phyloP scores from a whole-genome alignment of 1,140 invertebrate genomes.

The Zaprionus kolodkinae region DNA sequence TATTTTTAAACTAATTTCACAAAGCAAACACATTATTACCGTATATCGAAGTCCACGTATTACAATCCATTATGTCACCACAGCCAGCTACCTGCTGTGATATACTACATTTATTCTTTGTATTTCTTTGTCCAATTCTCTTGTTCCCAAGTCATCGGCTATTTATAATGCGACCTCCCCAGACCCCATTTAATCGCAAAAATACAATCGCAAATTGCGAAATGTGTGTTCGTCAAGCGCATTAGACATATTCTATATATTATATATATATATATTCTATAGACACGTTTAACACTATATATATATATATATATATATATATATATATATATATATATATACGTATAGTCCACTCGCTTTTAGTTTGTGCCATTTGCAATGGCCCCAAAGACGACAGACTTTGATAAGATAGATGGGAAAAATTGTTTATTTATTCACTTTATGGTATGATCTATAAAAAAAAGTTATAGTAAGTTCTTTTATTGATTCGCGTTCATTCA shows the following conservation, averaged over 20 bases:
- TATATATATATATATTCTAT: constrained; percentile 1
- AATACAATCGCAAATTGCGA: constrained; percentile 27
- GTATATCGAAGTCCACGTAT: neutral
- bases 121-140: constrained; percentile 10
- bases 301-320: neutral
- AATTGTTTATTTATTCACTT: constrained; percentile 6
- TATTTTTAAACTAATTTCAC: neutral
- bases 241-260: constrained; percentile 8
- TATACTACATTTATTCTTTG: neutral
- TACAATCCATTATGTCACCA: neutral
- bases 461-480: constrained; percentile 21
- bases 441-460: constrained; percentile 23
- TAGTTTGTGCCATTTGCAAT: constrained; percentile 14
- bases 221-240: constrained; percentile 15
- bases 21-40: neutral
- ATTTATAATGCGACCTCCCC: constrained; percentile 29
- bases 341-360: constrained; percentile 1
- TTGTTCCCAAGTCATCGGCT: constrained; percentile 24
- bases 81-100: neutral
- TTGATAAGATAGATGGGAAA: constrained; percentile 32
- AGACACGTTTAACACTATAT: neutral
- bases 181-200: constrained; percentile 27
- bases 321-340: too few species aligned
- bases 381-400: neutral
- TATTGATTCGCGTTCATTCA: constrained; percentile 73